Base-by-base conservation (phyloP, 2,113 vertebrate species). In the Ammospiza nelsoni region DNA sequence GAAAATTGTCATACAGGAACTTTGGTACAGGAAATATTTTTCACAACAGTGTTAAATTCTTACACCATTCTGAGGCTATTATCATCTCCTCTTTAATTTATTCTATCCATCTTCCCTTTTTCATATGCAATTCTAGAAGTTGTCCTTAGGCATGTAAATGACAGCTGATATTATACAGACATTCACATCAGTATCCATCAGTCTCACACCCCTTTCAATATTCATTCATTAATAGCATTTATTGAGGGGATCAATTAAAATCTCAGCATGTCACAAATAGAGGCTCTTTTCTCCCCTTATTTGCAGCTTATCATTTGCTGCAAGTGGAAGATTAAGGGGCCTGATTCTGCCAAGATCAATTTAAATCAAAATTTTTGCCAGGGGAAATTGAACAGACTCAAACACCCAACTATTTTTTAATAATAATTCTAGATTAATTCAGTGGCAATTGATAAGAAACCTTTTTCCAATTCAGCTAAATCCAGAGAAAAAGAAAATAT, bases 341-440 rank as follows among this genome's bases (percentile, higher is more conserved):
- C 59, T 83, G 74, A 89, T 95, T 91, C 87, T 90, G 59, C 46
- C 85, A 74, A 87, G 55, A 86, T 51, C 39, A 71, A 59, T 12
- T 83, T 62, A 90, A 90, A 89, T 85, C 33, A 86, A 20, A 62
- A 67, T 62, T 80, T 90, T 94, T 95, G 13, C 84, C 71, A 65
- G n/a, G 9, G 15, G 39, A 74, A 67, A 72, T 7, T 77, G 39
- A 93, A 12, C 29, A 83, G 37, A 52, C 29, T 91, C 46, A 76
- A 66, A 65, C 10, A 51, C 27, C 57, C 17, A 39, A 48, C 6
- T 68, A 71, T 48, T 61, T 61, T 82, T 46, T 75, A 77, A 62
- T 51, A 89, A 75, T 68, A 85, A 48, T 71, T 90, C 18, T 55
- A 44, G 43, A 66, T 69, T 1, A 77, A 85, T 80, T 77, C 17